Percentiles rank a stretch among this genome's conserved stretches.
These are phyloP conservation scores for Acanthoscelides obtectus DNA, from an alignment of 2,888 invertebrate species.

Conservation along the genomic window DNA sequence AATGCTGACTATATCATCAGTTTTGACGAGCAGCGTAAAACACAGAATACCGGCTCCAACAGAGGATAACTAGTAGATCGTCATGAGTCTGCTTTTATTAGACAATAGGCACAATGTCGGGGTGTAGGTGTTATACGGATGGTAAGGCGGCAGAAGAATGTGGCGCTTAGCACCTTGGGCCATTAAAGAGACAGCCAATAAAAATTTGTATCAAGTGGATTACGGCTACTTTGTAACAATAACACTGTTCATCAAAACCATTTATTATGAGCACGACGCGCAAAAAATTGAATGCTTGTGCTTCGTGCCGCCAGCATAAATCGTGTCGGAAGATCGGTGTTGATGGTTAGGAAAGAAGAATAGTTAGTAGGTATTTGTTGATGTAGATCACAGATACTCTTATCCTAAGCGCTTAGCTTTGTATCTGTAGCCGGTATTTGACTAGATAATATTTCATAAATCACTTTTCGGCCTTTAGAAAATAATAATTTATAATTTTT, in stretches of 20 bases:
- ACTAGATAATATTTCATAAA: too few species aligned
- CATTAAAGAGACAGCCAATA: neutral
- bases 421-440: too few species aligned
- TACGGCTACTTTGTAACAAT: neutral
- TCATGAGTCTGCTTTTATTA: neutral
- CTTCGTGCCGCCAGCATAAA: neutral
- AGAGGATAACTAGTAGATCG: neutral
- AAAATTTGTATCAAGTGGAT: neutral
- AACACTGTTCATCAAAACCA: neutral
- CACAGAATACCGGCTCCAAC: neutral
- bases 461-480: too few species aligned
- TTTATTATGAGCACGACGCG: neutral
- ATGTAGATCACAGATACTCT: too few species aligned
- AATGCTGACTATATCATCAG: neutral
- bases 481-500: too few species aligned
- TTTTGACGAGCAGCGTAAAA: neutral
- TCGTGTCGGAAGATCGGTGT: neutral
- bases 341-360: too few species aligned
- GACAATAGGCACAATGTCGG: neutral
- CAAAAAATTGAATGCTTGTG: neutral
- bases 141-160: neutral
- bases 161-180: neutral
- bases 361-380: too few species aligned
- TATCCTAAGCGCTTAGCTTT: too few species aligned
- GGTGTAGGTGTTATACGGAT: neutral